Evolutionary conservation across 2,113 vertebrate species (phyloP).

Genomic region (Albula glossodonta): DNA sequence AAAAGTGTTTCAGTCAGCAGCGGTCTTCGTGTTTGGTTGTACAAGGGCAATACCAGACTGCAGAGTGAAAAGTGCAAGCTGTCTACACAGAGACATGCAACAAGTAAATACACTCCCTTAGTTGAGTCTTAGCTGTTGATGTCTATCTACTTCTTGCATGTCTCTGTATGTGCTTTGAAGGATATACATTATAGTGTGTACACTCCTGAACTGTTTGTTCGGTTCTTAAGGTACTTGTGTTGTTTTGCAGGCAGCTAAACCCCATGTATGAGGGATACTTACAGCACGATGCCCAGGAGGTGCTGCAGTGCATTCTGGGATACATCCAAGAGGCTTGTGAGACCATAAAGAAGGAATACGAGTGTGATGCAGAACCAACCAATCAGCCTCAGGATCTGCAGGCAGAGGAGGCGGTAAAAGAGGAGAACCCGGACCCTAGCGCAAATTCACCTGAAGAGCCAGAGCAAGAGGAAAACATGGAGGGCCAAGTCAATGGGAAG

Average conservation of each 20-base stretch:
- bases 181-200: too few species aligned
- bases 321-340: constrained; percentile 94
- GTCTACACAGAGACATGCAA: too few species aligned
- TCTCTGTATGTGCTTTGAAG: too few species aligned
- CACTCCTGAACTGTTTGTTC: background rate
- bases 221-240: background rate
- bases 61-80: too few species aligned
- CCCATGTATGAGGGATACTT: constrained; percentile 98
- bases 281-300: constrained; percentile 97
- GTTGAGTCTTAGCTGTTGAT: too few species aligned
- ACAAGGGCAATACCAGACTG: too few species aligned
- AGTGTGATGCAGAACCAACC: constrained; percentile 43
- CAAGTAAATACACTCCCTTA: too few species aligned
- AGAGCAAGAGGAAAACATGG: constrained; percentile 58
- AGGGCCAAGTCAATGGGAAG: constrained; percentile 78
- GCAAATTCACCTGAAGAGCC: background rate
- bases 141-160: too few species aligned
- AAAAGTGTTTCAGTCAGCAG: too few species aligned
- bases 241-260: constrained; percentile 83
- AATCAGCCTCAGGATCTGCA: constrained; percentile 39
- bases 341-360: constrained; percentile 83
- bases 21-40: too few species aligned
- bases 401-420: constrained; percentile 5
- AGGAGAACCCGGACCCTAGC: background rate
- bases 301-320: constrained; percentile 93